Evolutionary conservation across 2,888 invertebrate species (phyloP), one percentile per base, ranked within the genome.

Genomic region (Pristionchus arcanus): DNA sequence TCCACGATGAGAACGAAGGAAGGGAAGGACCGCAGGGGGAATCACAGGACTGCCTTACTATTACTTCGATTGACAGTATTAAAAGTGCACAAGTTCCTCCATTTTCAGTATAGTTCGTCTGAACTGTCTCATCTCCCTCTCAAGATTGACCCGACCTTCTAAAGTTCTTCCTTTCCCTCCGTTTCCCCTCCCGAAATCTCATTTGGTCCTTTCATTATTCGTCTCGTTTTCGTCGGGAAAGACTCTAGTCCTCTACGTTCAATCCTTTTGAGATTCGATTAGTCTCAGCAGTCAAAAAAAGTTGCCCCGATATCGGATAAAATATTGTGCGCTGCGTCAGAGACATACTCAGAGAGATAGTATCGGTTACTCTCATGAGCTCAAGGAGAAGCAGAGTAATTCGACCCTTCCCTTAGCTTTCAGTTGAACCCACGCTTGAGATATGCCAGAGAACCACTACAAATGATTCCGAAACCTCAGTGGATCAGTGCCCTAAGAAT

Each of bases 351-450:
- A 74, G 37, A 74, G 74, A 31, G 71, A 31, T 16, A 71, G 71
- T 74, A 74, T 74, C 74, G 74, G 74, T 37, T 74, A 74, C 74
- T 74, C 74, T 74, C 74, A 37, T 74, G 74, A 74, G 74, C 74
- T 74, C 68, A 74, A 74, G 74, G 37, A 74, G 37, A 74, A 5
- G 37, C 74, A 34, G 63, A n/a, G 37, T 68, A 74, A 74, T 37
- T 37, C 74, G 74, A 74, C 42, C 25, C 74, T 71, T 16, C 15
- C 2, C 74, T 16, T 5, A 63, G 63, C 63, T 63, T n/a, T 63
- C 63, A 63, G 25, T 63, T 37, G 74, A 74, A 74, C 74, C 74
- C 74, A 74, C 74, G 74, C 74, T 74, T 34, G 63, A 63, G n/a
- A 63, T 25, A 71, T 74, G 37, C 74, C 74, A 74, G 74, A 74